Base-by-base conservation (phyloP, 2,113 vertebrate species). In the Seriola quinqueradiata region DNA sequence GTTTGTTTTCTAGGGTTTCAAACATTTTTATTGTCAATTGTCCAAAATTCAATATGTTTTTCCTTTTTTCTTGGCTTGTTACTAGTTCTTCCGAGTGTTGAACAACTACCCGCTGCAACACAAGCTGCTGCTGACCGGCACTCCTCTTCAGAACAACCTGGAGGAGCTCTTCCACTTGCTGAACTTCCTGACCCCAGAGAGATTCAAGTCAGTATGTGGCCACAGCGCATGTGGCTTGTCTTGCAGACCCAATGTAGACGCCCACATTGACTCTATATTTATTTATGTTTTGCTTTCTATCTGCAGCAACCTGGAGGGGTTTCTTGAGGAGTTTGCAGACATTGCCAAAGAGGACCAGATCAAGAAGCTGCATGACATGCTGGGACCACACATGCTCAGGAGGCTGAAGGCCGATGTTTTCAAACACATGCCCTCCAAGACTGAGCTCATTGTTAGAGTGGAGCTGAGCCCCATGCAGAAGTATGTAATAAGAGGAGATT, bases 261-360 rank as follows among this genome's bases (percentile, higher is more conserved):
- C 16, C 32, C 21, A 14, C 14, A 9, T 6, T 42, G 21, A 64
- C 8, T 12, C 9, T 40, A 1, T 67, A 2, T 52, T 55, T 8
- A 75, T 67, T 50, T 11, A 2, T 23, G 14, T 46, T 4, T 69
- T 4, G 71, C 19, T 40, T 12, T 34, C 74, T 81, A 46, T 32
- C 85, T 87, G 11, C 92, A 99, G 98, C 90, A 99, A 99, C 92
- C 92, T 99, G 81, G 98, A 99, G 89, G 98, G 97, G 48, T 99
- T 99, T 91, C 89, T 99, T 86, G 98, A 99, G 89, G 98, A 99
- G 90, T 99, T 99, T 96, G 98, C 98, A 0, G 98, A 99, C 87
- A 99, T 99, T 64, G 97, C 98, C 82, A 99, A 99, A 93, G 98
- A 99, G 82, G 98, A 99, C 94, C 98, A 99, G 95, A 99, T 99